Percentiles rank a stretch among this genome's conserved stretches.
These are phyloP conservation scores for Lytechinus variegatus DNA, from an alignment of 35 echinoderm and acorn worm species.

Conservation along the genomic window DNA sequence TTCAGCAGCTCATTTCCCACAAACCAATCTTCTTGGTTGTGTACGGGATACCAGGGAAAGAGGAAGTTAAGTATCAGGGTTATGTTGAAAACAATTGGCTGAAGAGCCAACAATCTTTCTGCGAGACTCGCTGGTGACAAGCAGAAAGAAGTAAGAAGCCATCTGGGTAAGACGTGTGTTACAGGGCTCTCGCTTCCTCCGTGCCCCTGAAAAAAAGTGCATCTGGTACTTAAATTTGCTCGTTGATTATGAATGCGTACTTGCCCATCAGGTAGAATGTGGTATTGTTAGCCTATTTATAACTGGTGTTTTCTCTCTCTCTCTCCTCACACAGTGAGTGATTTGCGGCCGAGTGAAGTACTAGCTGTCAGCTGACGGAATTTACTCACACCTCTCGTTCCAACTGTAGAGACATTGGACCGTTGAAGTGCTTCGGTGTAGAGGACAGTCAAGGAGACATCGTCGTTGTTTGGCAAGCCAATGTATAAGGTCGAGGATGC, in stretches of 20 bases:
- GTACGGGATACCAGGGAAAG: slow-evolving; percentile 43
- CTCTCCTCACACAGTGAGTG: slow-evolving; percentile 43
- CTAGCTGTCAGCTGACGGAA: slow-evolving; percentile 41
- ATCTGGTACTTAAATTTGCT: slow-evolving; percentile 49
- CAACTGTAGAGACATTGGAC: slow-evolving; percentile 10
- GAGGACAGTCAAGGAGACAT: slow-evolving; percentile 3
- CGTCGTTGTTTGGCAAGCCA: slow-evolving; percentile 15
- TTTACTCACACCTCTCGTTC: slow-evolving; percentile 39
- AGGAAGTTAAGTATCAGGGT: slow-evolving; percentile 46
- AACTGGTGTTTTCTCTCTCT: slow-evolving; percentile 26
- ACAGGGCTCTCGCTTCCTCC: slow-evolving; percentile 34
- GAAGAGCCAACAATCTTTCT: slow-evolving; percentile 31
- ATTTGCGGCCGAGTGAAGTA: slow-evolving; percentile 1
- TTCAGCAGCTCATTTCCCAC: slow-evolving; percentile 22
- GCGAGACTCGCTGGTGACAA: slow-evolving; percentile 35
- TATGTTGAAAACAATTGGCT: slow-evolving; percentile 46
- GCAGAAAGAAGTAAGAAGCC: slow-evolving; percentile 49
- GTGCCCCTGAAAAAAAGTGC: slow-evolving; percentile 39
- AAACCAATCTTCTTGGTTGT: slow-evolving; percentile 44
- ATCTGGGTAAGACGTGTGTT: slow-evolving; percentile 42
- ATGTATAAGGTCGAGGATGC: slow-evolving; percentile 76
- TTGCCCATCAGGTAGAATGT: slow-evolving; percentile 19
- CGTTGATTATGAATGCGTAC: slow-evolving; percentile 47
- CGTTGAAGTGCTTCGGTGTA: not conserved
- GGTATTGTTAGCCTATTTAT: slow-evolving; percentile 45